Conservation (phyloP, 2,797 vertebrate genomes). For the Karalla daura region DNA sequence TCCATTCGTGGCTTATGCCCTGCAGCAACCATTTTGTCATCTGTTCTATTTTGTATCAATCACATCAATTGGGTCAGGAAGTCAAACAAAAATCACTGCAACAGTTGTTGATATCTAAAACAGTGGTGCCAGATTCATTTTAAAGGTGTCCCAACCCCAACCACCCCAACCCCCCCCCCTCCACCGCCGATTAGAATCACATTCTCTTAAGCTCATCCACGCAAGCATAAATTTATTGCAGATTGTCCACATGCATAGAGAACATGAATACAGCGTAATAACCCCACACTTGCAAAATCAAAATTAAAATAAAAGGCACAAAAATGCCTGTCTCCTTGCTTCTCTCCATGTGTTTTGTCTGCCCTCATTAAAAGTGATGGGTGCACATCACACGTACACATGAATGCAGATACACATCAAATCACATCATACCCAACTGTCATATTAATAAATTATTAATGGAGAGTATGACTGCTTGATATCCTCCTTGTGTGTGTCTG, state of each 20-base stretch:
- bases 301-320: conserved; percentile 64
- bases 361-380: conserved; percentile 85
- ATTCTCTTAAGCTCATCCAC: conserved; percentile 3
- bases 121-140: too few species aligned
- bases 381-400: conserved; percentile 70
- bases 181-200: too few species aligned
- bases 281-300: conserved; percentile 34
- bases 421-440: conserved; percentile 72
- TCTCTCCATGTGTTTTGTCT: conserved; percentile 77
- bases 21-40: too few species aligned
- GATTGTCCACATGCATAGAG: conserved; percentile 4
- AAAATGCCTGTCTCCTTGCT: conserved; percentile 48
- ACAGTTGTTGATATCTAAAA: too few species aligned
- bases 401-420: conserved; percentile 49
- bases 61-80: too few species aligned
- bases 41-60: too few species aligned
- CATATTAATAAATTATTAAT: conserved; percentile 84
- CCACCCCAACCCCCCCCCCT: too few species aligned
- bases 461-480: conserved; percentile 65
- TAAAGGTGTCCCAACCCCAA: too few species aligned
- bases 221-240: conserved; percentile 25
- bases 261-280: conserved; percentile 8
- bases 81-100: too few species aligned
- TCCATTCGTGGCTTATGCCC: too few species aligned
- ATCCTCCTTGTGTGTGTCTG: conserved; percentile 51